phyloP scores from a whole-genome alignment of 2,113 vertebrate species.

The Cheilinus undulatus region DNA sequence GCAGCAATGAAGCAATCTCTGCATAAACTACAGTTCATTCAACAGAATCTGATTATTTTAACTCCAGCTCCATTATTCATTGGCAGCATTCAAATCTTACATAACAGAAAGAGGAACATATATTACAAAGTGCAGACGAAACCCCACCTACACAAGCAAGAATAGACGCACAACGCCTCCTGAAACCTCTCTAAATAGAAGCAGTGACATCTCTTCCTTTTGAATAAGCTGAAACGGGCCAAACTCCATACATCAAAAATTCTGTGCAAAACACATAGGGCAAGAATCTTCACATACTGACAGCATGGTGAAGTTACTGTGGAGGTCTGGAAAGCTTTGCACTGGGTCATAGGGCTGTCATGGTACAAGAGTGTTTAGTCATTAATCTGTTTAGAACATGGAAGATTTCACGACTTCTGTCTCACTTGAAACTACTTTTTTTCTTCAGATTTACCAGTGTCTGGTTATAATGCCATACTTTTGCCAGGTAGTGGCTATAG shows the following conservation, averaged over 20 bases:
- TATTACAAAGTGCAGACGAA: not conserved
- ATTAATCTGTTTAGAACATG: too few relatives aligned
- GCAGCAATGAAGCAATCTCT: too few relatives aligned
- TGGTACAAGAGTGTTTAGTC: too few relatives aligned
- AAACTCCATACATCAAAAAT: not conserved
- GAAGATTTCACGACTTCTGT: too few relatives aligned
- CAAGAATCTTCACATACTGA: not conserved
- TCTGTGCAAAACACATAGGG: not conserved
- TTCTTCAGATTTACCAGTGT: too few relatives aligned
- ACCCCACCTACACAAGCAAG: not conserved
- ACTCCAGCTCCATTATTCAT: not conserved
- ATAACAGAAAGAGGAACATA: not conserved
- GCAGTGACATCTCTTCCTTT: not conserved
- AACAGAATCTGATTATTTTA: not conserved
- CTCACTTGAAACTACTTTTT: too few relatives aligned
- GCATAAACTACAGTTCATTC: not conserved
- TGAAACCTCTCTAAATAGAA: not conserved
- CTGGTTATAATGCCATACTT: too few relatives aligned
- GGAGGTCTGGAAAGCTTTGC: too few relatives aligned
- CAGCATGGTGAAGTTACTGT: not conserved
- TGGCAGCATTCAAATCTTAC: not conserved
- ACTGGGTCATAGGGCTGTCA: too few relatives aligned
- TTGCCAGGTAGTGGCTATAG: too few relatives aligned
- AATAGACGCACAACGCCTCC: not conserved
- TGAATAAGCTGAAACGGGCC: not conserved